Evolutionary conservation across 35 echinoderm and acorn worm genomes (phyloP).

Genomic region (Apostichopus parvimensis): DNA sequence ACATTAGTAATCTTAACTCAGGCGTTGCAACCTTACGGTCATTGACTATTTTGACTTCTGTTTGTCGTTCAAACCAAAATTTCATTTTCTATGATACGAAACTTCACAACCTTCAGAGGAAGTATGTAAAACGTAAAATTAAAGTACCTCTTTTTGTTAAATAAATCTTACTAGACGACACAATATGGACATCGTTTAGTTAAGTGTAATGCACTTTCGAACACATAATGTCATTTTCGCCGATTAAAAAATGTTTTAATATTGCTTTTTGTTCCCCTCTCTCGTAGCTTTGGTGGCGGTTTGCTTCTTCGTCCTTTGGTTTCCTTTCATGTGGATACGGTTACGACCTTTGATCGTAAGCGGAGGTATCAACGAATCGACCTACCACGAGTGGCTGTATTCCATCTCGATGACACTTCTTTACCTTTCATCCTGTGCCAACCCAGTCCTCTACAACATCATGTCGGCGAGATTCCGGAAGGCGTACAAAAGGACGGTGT

Average conservation of each 20-base stretch:
- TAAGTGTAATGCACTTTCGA: background rate
- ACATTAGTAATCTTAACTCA: no score
- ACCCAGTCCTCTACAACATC: constrained; percentile 90
- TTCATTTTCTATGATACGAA: no score
- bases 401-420: constrained; percentile 70
- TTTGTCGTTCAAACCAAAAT: no score
- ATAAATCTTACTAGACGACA: no score
- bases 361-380: background rate
- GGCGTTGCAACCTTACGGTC: no score
- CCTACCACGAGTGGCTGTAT: constrained; percentile 63
- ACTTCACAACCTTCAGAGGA: no score
- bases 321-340: constrained; percentile 83
- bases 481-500: constrained; percentile 77
- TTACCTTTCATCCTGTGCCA: constrained; percentile 77
- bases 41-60: no score
- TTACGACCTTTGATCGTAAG: constrained; percentile 45
- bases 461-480: constrained; percentile 87
- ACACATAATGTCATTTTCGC: background rate
- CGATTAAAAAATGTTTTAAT: no score
- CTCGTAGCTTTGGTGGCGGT: constrained; percentile 69
- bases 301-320: constrained; percentile 87
- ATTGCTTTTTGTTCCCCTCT: background rate
- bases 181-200: no score
- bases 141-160: no score
- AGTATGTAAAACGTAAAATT: no score